Evolutionary conservation across 2,888 invertebrate genomes (phyloP), one percentile per base, ranked within the genome.

Genomic region (Cantharis nigra): DNA sequence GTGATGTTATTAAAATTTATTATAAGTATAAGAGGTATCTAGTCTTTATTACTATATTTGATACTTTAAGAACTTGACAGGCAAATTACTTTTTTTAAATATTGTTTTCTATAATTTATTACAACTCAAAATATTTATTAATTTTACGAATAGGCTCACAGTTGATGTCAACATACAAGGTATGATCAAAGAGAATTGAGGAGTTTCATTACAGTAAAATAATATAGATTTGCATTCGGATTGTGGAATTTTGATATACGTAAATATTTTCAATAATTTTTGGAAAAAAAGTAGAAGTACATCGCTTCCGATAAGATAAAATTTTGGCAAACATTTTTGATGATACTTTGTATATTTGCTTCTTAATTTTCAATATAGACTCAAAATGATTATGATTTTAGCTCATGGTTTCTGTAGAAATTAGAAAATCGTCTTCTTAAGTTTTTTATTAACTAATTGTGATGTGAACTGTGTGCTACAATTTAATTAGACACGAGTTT

Each of bases 1-100:
- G 78, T 78, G 78, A 78, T 78, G 78, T 78, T 78, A 78, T 71
- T 78, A 14, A 49, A 75, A 78, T 69, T 11, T 69, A 70, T 30
- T 28, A 70, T 30, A 49, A 76, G 70, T 78, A 72, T 70, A 78
- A 78, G 71, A 69, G 26, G 65, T 76, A 78, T 78, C 78, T 78
- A 78, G 78, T 78, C 78, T 76, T 76, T 73, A 76, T 74, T 72
- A 72, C 70, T 75, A 75, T 72, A 75, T 23, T 71, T 75, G 49
- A 72, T 75, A 63, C 33, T 72, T 77, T 74, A 75, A 69, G 23
- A 76, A 28, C 20, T 65, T 62, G 16, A 28, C 73, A 74, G 64
- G 69, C 69, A 49, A 9, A 49, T 23, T n/a, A 3, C 11, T 23
- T 72, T 72, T 72, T 72, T 70, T 67, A 1, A 3, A 20, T 78